Evolutionary conservation across 1,140 invertebrate genomes (phyloP), one percentile per base, ranked within the genome.

Genomic region (Dermatophagoides farinae): DNA sequence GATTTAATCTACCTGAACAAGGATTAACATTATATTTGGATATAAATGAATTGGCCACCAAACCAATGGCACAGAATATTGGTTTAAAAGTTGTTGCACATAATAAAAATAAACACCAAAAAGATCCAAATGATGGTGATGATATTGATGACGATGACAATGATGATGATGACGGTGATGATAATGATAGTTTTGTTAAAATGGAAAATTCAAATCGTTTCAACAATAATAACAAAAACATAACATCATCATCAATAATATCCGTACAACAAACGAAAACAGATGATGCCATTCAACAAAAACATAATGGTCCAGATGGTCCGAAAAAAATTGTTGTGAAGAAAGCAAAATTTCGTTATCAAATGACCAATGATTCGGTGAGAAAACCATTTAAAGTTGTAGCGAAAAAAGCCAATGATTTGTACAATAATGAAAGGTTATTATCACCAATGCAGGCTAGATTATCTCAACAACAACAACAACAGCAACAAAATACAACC

Each of bases 1-100:
- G 70, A 66, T 68, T 68, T 20, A 59, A 62, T 50, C 39, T 58
- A 18, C 52, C 61, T 10, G 57, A 59, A 18, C 53, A 58, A 60
- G 57, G 46, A 40, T 41, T 49, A 14, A 55, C 54, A 40, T 60
- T 62, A 40, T 54, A 41, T 22, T 41, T 58, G 9, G 62, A 62
- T 59, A 49, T 54, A 6, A 51, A 65, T 40, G 47, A 61, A 61
- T 44, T 57, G 47, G 18, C 55, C 39, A 0, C 20, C 0, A 63
- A 61, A 52, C 62, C 62, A 16, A 43, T 63, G 18, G 51, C 58
- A 22, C 50, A 63, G 31, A 61, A 63, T 23, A 63, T 63, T 51
- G 59, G 59, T 9, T 25, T 61, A 2, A 63, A 60, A 51, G 62
- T 63, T 10, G 59, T 63, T 23, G 31, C 62, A 25, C 60, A 61